Evolutionary conservation across 2,113 vertebrate genomes (phyloP), one percentile per base, ranked within the genome.

Genomic region (Zosterops hypoxanthus): DNA sequence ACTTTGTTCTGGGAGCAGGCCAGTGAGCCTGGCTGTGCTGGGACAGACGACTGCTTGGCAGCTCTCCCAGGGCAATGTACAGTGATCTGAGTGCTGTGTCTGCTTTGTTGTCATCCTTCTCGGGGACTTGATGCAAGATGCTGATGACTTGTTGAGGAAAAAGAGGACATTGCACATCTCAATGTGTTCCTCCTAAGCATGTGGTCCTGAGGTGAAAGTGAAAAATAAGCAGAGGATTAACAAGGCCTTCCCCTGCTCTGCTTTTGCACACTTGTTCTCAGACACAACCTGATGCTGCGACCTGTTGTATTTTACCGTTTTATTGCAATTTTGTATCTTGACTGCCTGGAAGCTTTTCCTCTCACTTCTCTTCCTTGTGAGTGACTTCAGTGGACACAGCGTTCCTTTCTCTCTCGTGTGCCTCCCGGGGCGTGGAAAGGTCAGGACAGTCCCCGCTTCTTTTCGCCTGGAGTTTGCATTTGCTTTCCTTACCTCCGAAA

Each of bases 1-100:
- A 8, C 64, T 72, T 86, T 17, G 5, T 44, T 55, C 14, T 50
- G 46, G 42, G 28, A 36, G 52, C 4, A 36, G 78, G 36, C 29
- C 34, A 44, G 29, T 26, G 50, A 52, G 17, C 75, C 75, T 22
- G 80, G 44, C 44, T 52, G 65, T 1, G 7, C 14, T 34, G 81
- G 50, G 76, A 11, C 44, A n/a, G 79, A 47, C 0, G 0, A 14
- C 29, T 3, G 7, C 18, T 52, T 4, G 4, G 9, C 8, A 19
- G 63, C 63, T 41, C 14, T 56, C 26, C 41, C 1, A 0, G 41
- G 14, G 17, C 20, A 16, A 2, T 18, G 19, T 2, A 44, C 1
- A 1, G 31, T 2, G 55, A 31, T 17, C 1, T 0, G 3, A 46
- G 41, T 2, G 5, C 28, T 1, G 3, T 5, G 46, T 36, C 71